Conservation (phyloP, 2,113 vertebrate genomes). For the Machaerirhynchus nigripectus region DNA sequence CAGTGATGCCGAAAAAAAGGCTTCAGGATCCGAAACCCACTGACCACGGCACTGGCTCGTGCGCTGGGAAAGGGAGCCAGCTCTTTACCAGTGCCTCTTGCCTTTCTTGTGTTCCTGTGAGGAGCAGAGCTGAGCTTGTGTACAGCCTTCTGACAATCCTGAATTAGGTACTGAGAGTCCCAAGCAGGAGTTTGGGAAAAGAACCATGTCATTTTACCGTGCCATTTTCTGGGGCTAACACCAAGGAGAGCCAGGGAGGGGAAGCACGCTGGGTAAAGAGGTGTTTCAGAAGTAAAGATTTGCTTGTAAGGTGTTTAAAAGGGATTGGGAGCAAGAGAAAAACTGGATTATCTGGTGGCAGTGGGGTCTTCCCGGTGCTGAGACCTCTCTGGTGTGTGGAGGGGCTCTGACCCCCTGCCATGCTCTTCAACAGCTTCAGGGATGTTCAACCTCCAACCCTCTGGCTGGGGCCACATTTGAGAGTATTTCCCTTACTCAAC, state of each 20-base stretch:
- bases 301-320: neutral
- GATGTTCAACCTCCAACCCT: neutral
- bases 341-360: fast-evolving
- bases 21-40: neutral
- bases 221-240: neutral
- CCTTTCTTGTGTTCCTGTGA: neutral
- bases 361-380: fast-evolving
- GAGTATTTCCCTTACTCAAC: neutral
- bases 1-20: neutral
- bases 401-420: fast-evolving
- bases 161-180: neutral
- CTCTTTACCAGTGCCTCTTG: neutral
- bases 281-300: neutral
- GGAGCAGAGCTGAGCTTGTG: neutral
- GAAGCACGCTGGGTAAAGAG: neutral
- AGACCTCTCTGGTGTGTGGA: neutral
- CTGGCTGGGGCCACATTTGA: neutral
- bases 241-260: neutral
- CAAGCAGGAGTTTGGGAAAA: neutral
- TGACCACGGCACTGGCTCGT: neutral
- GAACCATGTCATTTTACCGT: neutral
- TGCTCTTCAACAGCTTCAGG: neutral
- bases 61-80: neutral
- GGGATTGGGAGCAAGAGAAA: neutral
- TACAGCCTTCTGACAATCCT: neutral